phyloP scores from a whole-genome alignment of 1,140 invertebrate species.

The Solenopsis fugax region DNA sequence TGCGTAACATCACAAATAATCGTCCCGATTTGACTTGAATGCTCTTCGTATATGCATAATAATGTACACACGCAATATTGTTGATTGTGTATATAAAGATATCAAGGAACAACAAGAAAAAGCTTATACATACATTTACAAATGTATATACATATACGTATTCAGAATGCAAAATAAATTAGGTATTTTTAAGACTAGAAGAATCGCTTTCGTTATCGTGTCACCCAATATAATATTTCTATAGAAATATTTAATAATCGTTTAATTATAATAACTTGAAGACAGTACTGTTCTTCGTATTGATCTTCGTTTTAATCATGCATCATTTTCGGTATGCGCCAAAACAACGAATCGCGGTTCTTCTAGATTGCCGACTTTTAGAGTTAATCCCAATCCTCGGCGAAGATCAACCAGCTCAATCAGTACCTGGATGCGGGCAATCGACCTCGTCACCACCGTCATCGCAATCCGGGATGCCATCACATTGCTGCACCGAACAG shows the following conservation, averaged over 20 bases:
- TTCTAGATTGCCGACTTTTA: not conserved
- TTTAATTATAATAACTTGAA: not conserved
- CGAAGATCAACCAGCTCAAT: not conserved
- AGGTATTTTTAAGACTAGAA: not conserved
- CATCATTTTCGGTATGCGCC: not conserved
- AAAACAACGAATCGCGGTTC: not conserved
- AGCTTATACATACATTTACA: not conserved
- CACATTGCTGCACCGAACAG: conserved; percentile 85
- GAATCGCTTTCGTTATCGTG: not conserved
- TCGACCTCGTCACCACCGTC: conserved; percentile 86
- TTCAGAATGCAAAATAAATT: not conserved
- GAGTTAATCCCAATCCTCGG: not conserved
- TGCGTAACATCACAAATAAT: too few species aligned
- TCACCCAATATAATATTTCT: not conserved
- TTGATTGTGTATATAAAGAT: not conserved
- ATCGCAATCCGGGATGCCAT: conserved; percentile 87
- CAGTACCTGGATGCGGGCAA: conserved; percentile 78
- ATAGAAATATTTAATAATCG: not conserved
- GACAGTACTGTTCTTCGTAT: not conserved
- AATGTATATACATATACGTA: not conserved
- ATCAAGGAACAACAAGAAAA: not conserved
- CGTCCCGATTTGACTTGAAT: too few species aligned
- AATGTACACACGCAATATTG: conserved; percentile 11
- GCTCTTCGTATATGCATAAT: not conserved
- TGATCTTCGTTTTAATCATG: not conserved